Base-by-base conservation (phyloP, 2,888 invertebrate species). In the Pristionchus fissidentatus region DNA sequence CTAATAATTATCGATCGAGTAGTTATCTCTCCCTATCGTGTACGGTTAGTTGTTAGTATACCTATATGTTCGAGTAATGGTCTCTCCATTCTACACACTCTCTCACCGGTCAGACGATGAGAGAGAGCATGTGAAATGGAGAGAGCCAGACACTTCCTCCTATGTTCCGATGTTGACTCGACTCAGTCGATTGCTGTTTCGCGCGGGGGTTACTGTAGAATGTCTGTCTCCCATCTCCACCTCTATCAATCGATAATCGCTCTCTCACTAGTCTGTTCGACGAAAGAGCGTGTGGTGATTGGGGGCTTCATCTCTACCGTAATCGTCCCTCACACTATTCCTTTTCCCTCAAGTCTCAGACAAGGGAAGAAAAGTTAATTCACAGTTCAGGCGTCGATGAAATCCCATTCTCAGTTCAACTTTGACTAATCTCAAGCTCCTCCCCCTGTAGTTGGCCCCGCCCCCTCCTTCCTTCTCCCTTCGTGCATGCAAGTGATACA, bases 11-110 rank as follows among this genome's bases (percentile, higher is more conserved):
- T 41, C 43, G 41, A 70, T 70, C 70, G 70, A 38, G 70, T 70
- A 70, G 70, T 55, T 15, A 22, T 70, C 22, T 10, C 22, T 41
- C 19, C n/a, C n/a, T 22, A n/a, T n/a, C n/a, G n/a, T 41, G 41
- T 70, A 70, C 70, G 70, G 70, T 70, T 70, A 70, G 70, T 70
- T 70, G 41, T 70, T 70, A 70, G 70, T 70, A 70, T 70, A 32
- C 7, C 29, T n/a, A n/a, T n/a, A n/a, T n/a, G n/a, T n/a, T n/a
- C n/a, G n/a, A n/a, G n/a, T n/a, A n/a, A n/a, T n/a, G n/a, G n/a
- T n/a, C n/a, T n/a, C n/a, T n/a, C n/a, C n/a, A n/a, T n/a, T n/a
- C n/a, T n/a, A n/a, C n/a, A n/a, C n/a, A n/a, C n/a, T n/a, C n/a
- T n/a, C n/a, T n/a, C n/a, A n/a, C n/a, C n/a, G n/a, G n/a, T n/a